Base-by-base conservation (phyloP, 2,888 invertebrate genomes). In the Herminia tarsipennalis region DNA sequence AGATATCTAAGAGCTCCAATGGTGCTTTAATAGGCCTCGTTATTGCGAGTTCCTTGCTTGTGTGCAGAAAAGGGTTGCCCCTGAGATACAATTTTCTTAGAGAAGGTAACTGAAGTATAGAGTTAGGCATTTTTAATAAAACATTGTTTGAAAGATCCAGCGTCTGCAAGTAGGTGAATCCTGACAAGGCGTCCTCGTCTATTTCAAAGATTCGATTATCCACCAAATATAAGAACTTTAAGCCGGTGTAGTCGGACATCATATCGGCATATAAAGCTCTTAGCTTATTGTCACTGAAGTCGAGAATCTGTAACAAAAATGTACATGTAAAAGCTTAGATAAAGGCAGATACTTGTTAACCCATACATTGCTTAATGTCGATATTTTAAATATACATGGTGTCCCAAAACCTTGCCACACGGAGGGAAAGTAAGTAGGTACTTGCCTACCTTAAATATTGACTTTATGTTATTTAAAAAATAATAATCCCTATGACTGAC, bases 61-160 rank as follows among this genome's bases (percentile, higher is more conserved):
- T 60, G 42, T 92, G 90, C 5, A 81, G 66, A 30, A 94, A 69
- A 0, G 83, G 83, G 69, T 94, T 94, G 4, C 92, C 82, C 17
- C 80, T 88, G 1, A 95, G 83, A 66, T 94, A 94, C 14, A 95
- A 77, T 71, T 93, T 94, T 38, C 94, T 86, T 45, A 95, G 72
- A 0, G 92, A 87, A 0, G 94, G 93, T 54, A 95, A 66, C 44
- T 93, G 91, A 32, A 95, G 90, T 8, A 93, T 76, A 1, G 81
- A 80, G 25, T 81, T 81, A 0, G 94, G 93, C 0, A 94, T 73
- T 18, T 82, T 75, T 29, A 84, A 66, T 33, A 93, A 83, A 0
- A 92, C 92, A 68, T 94, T 94, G 43, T 84, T 86, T 1, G 93
- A 89, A 4, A 94, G 82, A 59, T 94, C 93, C 39, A 94, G 70